Evolutionary conservation across 2,797 vertebrate species (phyloP), one percentile per base, ranked within the genome.

Genomic region (Helarctos malayanus): DNA sequence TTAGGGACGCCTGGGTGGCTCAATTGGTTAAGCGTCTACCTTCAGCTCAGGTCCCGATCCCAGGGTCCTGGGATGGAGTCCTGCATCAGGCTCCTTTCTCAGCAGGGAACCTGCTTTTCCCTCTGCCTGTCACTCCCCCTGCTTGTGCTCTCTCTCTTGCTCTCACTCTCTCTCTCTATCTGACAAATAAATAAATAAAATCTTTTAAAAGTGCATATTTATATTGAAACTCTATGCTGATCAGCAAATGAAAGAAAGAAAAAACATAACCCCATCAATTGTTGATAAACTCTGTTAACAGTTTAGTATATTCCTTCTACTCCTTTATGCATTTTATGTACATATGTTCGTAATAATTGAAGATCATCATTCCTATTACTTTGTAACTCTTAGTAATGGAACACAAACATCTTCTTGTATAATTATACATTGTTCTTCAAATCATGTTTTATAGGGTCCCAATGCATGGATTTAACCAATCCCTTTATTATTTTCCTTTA

Each of bases 311-410:
- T 86, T 85, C 35, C 14, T 61, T 89, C 19, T 41, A 56, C 9
- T 81, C 2, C 14, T 57, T 89, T 92, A 78, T 29, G 8, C 35
- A 0, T 85, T 38, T 75, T 91, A 78, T 69, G 68, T 27, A 57
- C 4, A 79, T 56, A 2, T 38, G 29, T 85, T 57, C 56, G 7
- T 91, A 69, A 96, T 95, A 61, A 27, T 85, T 68, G 19, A 90
- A 45, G 45, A 61, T 84, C 91, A 47, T 27, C 18, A 87, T 88
- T 96, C 56, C 19, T 76, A 32, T 38, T 89, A 49, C 4, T 94
- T 92, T 89, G 49, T 69, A 91, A 94, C 21, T 47, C 63, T 96
- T 91, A 88, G 4, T 52, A 75, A 32, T 35, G 9, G 88, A 59
- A 14, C 68, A 15, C 12, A 41, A 63, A 56, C 32, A 79, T 75